Evolutionary conservation across 53 echinoderm and acorn worm species (phyloP), one percentile per base, ranked within the genome.

Genomic region (Zoroaster sp.): DNA sequence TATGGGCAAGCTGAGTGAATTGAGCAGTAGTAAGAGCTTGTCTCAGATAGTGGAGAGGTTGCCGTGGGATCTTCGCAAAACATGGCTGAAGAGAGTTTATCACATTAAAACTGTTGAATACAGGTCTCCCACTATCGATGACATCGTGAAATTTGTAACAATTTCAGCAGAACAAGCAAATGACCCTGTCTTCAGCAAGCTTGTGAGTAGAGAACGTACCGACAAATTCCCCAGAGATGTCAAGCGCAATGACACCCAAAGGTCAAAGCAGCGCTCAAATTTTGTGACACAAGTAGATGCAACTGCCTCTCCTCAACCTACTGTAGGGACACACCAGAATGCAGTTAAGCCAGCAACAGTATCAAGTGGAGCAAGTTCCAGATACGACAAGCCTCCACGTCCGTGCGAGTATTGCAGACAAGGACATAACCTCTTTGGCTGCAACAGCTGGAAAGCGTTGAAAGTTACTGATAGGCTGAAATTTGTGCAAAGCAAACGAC

Each of bases 141-240:
- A 87, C 74, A 20, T 87, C 38, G 13, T 73, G 28, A 41, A 51
- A 18, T 87, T 87, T 35, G 74, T 87, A 10, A 35, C 73, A 39
- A 20, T 34, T 13, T 52, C 87, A 9, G 87, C 87, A 21, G 35
- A 59, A 25, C 73, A 73, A 20, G 87, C 87, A 30, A 87, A 72
- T n/a, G 87, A 72, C 31, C 74, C 87, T 2, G 63, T 87, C 14
- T 87, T 72, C 51, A 72, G 87, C 13, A 87, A 73, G 54, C 74
- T 87, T 2, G 30, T 73, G 6, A 40, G 25, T 2, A 75, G 4
- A 2, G 75, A 31, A 66, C 1, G 5, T 23, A 15, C 13, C 2
- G 1, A 0, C 13, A 32, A 21, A 20, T 9, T 66, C 15, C 9
- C n/a, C n/a, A n/a, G n/a, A n/a, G n/a, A n/a, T n/a, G n/a, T n/a